Percentiles rank a stretch among this genome's conserved stretches.
Conservation (phyloP, 2,113 vertebrate genomes). For the Sylvilagus bachmani region DNA sequence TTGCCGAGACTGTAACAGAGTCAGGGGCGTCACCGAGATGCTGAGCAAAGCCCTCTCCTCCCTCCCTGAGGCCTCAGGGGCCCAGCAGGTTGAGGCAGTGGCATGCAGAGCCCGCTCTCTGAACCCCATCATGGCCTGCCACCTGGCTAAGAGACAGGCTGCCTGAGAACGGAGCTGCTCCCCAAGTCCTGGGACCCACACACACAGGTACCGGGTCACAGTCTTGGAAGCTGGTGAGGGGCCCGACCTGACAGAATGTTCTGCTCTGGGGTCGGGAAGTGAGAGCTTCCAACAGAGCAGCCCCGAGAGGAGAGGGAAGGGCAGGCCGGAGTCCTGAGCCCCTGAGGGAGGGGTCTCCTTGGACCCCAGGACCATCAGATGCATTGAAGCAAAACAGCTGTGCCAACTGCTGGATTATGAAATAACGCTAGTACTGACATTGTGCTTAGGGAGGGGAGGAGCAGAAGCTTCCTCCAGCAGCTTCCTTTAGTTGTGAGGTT, state of each 20-base stretch:
- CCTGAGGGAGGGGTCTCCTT: not conserved
- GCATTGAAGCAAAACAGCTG: not conserved
- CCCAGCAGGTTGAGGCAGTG: accelerated
- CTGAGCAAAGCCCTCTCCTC: not conserved
- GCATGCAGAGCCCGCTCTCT: not conserved
- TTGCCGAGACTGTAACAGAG: constrained; percentile 86
- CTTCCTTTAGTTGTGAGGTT: not conserved
- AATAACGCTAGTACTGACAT: not conserved
- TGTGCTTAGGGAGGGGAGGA: not conserved
- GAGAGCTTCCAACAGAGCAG: not conserved
- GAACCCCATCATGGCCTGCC: not conserved
- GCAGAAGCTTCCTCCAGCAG: not conserved
- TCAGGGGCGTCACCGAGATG: not conserved
- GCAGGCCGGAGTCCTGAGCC: not conserved
- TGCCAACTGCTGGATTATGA: not conserved
- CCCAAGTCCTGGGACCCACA: not conserved
- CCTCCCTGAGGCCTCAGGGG: not conserved
- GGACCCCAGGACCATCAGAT: not conserved
- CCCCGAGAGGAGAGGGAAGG: not conserved
- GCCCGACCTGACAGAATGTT: not conserved
- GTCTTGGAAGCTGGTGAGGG: not conserved
- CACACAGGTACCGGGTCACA: not conserved
- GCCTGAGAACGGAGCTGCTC: not conserved
- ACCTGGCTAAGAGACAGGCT: not conserved
- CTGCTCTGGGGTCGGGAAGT: not conserved